A percentile compares a stretch with the other conserved stretches of the same genome.
phyloP scores from a whole-genome alignment of 2,888 invertebrate genomes.

The Coronaproctus castanopsis region DNA sequence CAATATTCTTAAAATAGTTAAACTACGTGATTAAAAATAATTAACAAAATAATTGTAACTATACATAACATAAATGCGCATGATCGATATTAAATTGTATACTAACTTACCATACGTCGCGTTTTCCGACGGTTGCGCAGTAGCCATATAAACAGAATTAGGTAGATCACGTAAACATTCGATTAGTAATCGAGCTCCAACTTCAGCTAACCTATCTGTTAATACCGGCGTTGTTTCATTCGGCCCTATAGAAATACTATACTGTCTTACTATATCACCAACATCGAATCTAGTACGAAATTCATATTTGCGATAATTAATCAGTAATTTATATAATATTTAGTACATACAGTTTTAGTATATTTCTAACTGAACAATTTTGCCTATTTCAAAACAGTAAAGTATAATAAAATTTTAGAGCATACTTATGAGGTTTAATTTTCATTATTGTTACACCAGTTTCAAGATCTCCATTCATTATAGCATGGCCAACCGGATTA shows the following conservation, averaged over 20 bases:
- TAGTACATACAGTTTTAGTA: too few species aligned
- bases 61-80: too few species aligned
- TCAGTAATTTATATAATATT: background rate
- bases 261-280: constrained; percentile 34
- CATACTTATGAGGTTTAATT: constrained; percentile 60
- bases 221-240: constrained; percentile 44
- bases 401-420: too few species aligned
- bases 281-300: constrained; percentile 61
- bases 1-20: too few species aligned
- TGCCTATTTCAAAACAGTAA: too few species aligned
- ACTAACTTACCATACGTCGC: constrained; percentile 54
- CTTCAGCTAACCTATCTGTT: constrained; percentile 37
- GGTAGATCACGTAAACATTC: constrained; percentile 40
- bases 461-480: constrained; percentile 56
- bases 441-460: constrained; percentile 78
- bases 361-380: too few species aligned
- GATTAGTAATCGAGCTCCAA: constrained; percentile 46
- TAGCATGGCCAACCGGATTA: constrained; percentile 67
- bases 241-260: constrained; percentile 18
- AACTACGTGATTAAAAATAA: too few species aligned
- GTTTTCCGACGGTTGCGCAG: constrained; percentile 37
- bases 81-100: too few species aligned
- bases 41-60: too few species aligned
- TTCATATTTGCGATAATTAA: too few species aligned
- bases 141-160: constrained; percentile 33